Percentiles rank a stretch among this genome's conserved stretches.
These are phyloP conservation scores for Prinia subflava DNA, from an alignment of 2,113 vertebrate species.

Conservation along the genomic window DNA sequence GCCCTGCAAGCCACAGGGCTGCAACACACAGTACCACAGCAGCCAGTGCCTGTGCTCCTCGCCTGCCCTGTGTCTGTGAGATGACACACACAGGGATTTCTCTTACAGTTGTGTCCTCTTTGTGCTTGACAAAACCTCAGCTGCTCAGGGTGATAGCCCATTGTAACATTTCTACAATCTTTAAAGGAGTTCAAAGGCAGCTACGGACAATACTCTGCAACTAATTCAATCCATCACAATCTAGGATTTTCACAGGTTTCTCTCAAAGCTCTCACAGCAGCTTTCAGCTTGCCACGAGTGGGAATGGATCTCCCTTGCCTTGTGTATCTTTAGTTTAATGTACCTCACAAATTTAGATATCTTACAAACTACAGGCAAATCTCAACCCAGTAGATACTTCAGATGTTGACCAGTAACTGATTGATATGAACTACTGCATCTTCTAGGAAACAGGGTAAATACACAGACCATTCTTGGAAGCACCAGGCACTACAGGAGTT, in stretches of 20 bases:
- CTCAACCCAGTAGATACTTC: neutral
- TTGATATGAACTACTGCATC: neutral
- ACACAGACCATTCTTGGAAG: neutral
- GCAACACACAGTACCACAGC: rapidly evolving
- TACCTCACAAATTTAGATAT: neutral
- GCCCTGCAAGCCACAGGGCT: neutral
- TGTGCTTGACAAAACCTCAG: neutral
- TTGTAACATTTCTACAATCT: neutral
- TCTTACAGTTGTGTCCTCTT: neutral
- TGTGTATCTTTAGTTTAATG: neutral
- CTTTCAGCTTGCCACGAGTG: neutral
- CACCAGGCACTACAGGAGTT: neutral
- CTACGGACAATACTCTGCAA: neutral
- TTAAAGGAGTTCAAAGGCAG: neutral
- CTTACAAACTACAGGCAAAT: neutral
- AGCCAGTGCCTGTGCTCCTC: neutral
- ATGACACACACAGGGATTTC: neutral
- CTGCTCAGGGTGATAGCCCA: neutral
- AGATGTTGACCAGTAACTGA: neutral
- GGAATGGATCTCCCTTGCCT: neutral
- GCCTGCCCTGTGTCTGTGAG: neutral
- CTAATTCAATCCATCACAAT: neutral
- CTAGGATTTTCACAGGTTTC: neutral
- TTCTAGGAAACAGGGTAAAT: neutral
- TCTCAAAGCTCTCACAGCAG: neutral